Conservation (phyloP, 1,140 invertebrate species). For the Eupristina koningsbergeri region DNA sequence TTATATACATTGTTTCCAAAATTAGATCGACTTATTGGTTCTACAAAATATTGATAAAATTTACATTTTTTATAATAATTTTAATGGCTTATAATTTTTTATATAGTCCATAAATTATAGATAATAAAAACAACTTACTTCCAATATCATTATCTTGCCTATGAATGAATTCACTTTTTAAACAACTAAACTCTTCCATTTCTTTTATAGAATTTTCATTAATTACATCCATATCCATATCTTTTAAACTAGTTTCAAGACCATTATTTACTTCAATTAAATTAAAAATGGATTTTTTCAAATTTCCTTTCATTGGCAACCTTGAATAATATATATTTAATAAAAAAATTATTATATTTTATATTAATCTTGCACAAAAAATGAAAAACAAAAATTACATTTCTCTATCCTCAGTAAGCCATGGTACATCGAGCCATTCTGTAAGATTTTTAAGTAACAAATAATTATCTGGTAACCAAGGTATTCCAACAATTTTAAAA, state of each 20-base stretch:
- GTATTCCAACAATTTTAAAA: slow-evolving; percentile 70
- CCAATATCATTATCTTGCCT: slow-evolving; percentile 43
- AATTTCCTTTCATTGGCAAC: slow-evolving; percentile 44
- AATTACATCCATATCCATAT: slow-evolving; percentile 4
- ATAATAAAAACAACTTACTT: slow-evolving; percentile 32
- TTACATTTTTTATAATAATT: slow-evolving; percentile 9
- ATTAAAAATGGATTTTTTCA: slow-evolving; percentile 56
- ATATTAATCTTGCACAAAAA: background rate
- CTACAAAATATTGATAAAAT: slow-evolving; percentile 35
- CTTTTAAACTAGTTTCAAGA: background rate
- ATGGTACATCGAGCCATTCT: slow-evolving; percentile 72
- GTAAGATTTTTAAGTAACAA: slow-evolving; percentile 71
- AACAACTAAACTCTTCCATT: slow-evolving; percentile 31
- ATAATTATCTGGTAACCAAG: slow-evolving; percentile 73
- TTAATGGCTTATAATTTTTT: too few relatives aligned
- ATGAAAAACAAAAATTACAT: slow-evolving; percentile 51
- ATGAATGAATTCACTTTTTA: slow-evolving; percentile 22
- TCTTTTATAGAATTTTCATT: background rate
- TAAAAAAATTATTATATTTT: background rate
- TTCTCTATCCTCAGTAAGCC: slow-evolving; percentile 65
- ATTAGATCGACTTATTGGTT: slow-evolving; percentile 33
- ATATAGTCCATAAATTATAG: slow-evolving; percentile 8
- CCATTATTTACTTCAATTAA: slow-evolving; percentile 51
- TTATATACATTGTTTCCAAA: slow-evolving; percentile 21
- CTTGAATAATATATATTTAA: slow-evolving; percentile 40